Conservation (phyloP, 2,797 vertebrate genomes). For the Falco novaeseelandiae region DNA sequence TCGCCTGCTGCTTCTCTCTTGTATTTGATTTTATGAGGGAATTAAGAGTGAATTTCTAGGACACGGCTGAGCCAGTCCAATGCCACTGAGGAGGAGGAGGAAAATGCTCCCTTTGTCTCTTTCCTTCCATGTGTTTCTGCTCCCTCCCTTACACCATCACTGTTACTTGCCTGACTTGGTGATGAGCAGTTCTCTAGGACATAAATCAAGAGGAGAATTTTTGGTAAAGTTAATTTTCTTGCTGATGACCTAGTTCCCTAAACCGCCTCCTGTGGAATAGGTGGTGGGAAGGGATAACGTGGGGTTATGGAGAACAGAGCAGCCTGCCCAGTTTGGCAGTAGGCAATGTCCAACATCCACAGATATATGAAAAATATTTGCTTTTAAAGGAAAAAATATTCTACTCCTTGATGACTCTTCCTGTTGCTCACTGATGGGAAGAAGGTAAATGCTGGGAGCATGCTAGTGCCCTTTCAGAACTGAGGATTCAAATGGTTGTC, state of each 20-base stretch:
- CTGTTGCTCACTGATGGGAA: background rate
- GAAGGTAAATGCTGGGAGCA: background rate
- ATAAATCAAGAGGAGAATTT: background rate
- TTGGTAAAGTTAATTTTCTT: background rate
- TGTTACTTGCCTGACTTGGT: background rate
- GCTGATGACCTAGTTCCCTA: background rate
- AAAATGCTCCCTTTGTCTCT: background rate
- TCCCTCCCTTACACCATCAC: rapidly evolving
- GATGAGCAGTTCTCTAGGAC: background rate
- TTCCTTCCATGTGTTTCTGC: background rate
- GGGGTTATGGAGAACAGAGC: background rate
- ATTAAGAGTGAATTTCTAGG: background rate
- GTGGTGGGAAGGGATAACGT: background rate
- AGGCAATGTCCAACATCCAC: background rate
- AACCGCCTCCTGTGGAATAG: background rate
- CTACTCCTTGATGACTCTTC: background rate
- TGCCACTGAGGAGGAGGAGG: background rate
- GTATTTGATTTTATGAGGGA: background rate
- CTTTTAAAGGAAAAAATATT: background rate
- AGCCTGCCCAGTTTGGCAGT: background rate
- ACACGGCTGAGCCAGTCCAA: background rate
- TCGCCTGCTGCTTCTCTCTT: background rate
- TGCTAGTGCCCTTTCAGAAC: background rate
- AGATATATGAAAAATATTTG: background rate
- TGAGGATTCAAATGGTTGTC: background rate